Evolutionary conservation across 2,888 invertebrate species (phyloP).

Genomic region (Eupithecia vulgata): DNA sequence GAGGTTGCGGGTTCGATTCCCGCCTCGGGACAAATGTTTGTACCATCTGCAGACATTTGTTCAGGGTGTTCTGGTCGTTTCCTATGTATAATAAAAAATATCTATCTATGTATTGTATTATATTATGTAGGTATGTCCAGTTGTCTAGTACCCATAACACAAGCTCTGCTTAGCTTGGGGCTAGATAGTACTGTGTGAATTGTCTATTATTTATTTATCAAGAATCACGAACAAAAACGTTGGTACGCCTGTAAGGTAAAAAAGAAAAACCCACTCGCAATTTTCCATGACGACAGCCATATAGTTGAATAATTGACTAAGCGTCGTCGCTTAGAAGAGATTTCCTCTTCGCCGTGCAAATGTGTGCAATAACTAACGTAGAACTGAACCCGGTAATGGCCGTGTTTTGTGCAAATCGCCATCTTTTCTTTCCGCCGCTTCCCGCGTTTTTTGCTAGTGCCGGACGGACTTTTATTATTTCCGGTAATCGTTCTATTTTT

Average conservation of each 20-base stretch:
- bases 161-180: too few species aligned
- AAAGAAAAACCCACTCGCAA: conserved; percentile 2
- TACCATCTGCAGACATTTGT: too few species aligned
- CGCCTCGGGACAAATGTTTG: too few species aligned
- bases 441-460: conserved; percentile 49
- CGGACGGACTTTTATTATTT: conserved; percentile 25
- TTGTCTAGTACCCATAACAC: too few species aligned
- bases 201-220: too few species aligned
- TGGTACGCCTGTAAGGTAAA: neutral
- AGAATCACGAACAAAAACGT: neutral
- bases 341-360: conserved; percentile 51
- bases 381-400: conserved; percentile 63
- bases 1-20: too few species aligned
- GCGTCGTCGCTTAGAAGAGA: conserved; percentile 35
- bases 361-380: conserved; percentile 62
- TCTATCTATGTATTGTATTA: too few species aligned
- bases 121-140: too few species aligned
- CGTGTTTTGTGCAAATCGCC: conserved; percentile 58
- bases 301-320: conserved; percentile 16
- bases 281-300: conserved; percentile 16
- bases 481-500: conserved; percentile 17
- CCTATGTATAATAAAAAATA: too few species aligned
- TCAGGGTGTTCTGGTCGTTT: too few species aligned
- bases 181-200: too few species aligned
- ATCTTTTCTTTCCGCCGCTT: conserved; percentile 58